Conservation (phyloP, 2,888 invertebrate species). For the Ochropleura leucogaster region DNA sequence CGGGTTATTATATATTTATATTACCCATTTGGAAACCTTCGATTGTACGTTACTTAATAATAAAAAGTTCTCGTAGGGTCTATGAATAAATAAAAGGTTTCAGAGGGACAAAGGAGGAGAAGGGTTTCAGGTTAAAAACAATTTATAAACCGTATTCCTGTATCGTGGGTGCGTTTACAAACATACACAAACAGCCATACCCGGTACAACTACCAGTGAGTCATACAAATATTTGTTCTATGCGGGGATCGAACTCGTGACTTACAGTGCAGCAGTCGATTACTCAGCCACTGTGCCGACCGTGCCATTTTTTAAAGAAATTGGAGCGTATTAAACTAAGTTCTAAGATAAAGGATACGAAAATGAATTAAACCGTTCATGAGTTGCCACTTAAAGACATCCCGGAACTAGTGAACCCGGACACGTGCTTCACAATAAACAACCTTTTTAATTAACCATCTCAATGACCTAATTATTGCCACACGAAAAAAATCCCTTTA, state of each 20-base stretch:
- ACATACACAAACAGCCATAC: too few species aligned
- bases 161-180: too few species aligned
- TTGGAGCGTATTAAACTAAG: neutral
- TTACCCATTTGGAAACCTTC: neutral
- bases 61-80: neutral
- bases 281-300: too few species aligned
- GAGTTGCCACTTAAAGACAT: neutral
- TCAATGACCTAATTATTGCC: conserved; percentile 53
- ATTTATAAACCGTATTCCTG: too few species aligned
- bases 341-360: neutral
- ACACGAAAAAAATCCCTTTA: conserved; percentile 55
- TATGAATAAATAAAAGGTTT: neutral
- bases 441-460: conserved; percentile 57
- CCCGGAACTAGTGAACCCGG: neutral
- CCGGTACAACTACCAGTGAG: too few species aligned
- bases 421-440: conserved; percentile 31
- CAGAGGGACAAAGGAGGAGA: neutral
- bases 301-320: neutral
- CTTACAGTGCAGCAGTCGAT: too few species aligned
- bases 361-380: neutral
- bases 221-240: too few species aligned
- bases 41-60: neutral
- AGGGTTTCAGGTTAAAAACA: too few species aligned
- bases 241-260: too few species aligned
- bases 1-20: too few species aligned